phyloP scores from a whole-genome alignment of 1,140 invertebrate genomes.

The Idris sp. region DNA sequence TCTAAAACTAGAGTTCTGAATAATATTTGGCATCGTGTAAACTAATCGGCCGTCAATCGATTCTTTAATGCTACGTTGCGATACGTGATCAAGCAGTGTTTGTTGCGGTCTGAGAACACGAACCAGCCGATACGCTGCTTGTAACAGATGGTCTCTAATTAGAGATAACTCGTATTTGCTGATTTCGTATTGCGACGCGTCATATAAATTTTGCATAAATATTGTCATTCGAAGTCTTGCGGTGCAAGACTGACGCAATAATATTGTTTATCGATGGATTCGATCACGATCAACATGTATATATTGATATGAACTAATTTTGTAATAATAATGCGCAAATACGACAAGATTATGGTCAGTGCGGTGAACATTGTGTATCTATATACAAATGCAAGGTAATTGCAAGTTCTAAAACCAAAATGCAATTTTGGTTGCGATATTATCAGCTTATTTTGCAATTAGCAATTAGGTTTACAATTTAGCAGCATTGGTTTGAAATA shows the following conservation, averaged over 20 bases:
- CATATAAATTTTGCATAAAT: conserved; percentile 36
- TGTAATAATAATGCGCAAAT: conserved; percentile 6
- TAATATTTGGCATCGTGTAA: not conserved
- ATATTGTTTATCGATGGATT: conserved; percentile 17
- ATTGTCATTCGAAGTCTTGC: conserved; percentile 15
- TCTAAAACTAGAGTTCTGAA: not conserved
- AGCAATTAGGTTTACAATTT: too few species aligned
- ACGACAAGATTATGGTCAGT: not conserved
- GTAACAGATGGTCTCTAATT: conserved; percentile 62
- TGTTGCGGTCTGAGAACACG: conserved; percentile 42
- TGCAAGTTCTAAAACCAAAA: too few species aligned
- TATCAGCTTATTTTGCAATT: too few species aligned
- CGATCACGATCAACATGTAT: conserved; percentile 3
- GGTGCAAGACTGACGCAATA: conserved; percentile 7
- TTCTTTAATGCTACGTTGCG: conserved; percentile 20
- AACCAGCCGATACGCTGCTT: conserved; percentile 36
- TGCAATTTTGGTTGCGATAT: too few species aligned
- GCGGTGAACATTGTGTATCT: too few species aligned
- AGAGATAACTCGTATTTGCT: conserved; percentile 58
- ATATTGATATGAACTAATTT: conserved; percentile 8
- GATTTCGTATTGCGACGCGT: conserved; percentile 32
- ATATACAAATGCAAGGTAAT: too few species aligned
- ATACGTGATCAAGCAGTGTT: conserved; percentile 36
- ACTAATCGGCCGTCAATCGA: conserved; percentile 36
- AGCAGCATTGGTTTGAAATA: too few species aligned